Conservation (phyloP, 2,888 invertebrate species). For the Prostheceraeus crozeri region DNA sequence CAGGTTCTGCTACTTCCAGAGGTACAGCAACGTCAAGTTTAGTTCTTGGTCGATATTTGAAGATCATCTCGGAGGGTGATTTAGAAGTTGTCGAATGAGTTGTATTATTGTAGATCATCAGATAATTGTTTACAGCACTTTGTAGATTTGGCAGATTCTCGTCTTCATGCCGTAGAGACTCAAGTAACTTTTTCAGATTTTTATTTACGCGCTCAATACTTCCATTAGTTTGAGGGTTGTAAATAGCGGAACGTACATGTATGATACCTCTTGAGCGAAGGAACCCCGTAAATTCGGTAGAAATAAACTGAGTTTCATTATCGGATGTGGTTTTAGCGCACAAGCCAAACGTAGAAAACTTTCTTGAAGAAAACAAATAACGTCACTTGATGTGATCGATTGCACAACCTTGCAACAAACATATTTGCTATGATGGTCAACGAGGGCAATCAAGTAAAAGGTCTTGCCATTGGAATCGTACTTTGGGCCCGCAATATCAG, state of each 20-base stretch:
- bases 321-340: conserved; percentile 12
- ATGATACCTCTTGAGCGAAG: conserved; percentile 14
- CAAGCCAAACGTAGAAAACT: neutral
- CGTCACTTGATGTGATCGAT: conserved; percentile 14
- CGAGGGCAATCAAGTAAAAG: conserved; percentile 28
- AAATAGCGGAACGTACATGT: conserved; percentile 31
- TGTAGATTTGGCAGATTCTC: conserved; percentile 3
- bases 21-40: conserved; percentile 10
- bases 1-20: conserved; percentile 7
- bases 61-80: conserved; percentile 19
- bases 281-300: conserved; percentile 11
- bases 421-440: conserved; percentile 27
- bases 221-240: conserved; percentile 32
- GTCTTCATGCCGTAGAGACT: neutral
- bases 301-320: conserved; percentile 21
- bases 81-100: conserved; percentile 21
- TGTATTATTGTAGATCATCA: conserved; percentile 12
- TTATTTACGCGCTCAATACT: conserved; percentile 19
- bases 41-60: conserved; percentile 24
- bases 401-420: conserved; percentile 19
- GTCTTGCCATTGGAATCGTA: conserved; percentile 3
- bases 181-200: conserved; percentile 10
- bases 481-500: conserved; percentile 29
- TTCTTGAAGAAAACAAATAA: neutral
- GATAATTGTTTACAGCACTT: conserved; percentile 22